These are phyloP conservation scores for Scaptomyza graminum DNA, from an alignment of 1,140 invertebrate species.

Conservation along the genomic window DNA sequence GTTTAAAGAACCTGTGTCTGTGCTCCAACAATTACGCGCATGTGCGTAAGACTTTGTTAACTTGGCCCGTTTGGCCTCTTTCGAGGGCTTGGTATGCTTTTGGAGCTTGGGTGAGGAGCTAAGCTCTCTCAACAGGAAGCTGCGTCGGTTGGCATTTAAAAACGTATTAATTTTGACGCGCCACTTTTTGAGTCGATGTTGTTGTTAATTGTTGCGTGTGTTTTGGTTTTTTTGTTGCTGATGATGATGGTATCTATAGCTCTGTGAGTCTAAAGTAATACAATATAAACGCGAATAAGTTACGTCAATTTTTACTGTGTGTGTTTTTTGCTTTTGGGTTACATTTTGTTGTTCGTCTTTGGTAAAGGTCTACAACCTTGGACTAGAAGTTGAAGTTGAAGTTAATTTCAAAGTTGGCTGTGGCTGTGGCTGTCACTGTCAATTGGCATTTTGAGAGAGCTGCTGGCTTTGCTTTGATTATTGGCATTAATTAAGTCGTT, in stretches of 20 bases:
- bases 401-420: slow-evolving; percentile 4
- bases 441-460: not conserved
- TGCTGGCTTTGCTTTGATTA: slow-evolving; percentile 63
- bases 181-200: slow-evolving; percentile 39
- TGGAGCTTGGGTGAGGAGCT: slow-evolving; percentile 20
- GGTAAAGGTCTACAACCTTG: slow-evolving; percentile 76
- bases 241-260: slow-evolving; percentile 67
- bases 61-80: slow-evolving; percentile 26
- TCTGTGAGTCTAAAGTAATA: slow-evolving; percentile 57
- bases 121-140: slow-evolving; percentile 65
- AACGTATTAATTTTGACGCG: slow-evolving; percentile 82
- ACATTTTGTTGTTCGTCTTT: slow-evolving; percentile 13
- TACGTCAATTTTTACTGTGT: slow-evolving; percentile 70
- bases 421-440: not conserved
- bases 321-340: slow-evolving; percentile 13
- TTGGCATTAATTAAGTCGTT: slow-evolving; percentile 66
- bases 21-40: slow-evolving; percentile 72
- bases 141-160: slow-evolving; percentile 79
- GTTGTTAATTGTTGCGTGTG: slow-evolving; percentile 32
- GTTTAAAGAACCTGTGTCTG: slow-evolving; percentile 23
- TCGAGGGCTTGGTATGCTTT: slow-evolving; percentile 1
- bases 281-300: slow-evolving; percentile 80
- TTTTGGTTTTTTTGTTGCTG: slow-evolving; percentile 11
- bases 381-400: slow-evolving; percentile 21
- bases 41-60: slow-evolving; percentile 71